These are phyloP conservation scores for Acronicta psi DNA, from an alignment of 2,888 invertebrate genomes.

Conservation along the genomic window DNA sequence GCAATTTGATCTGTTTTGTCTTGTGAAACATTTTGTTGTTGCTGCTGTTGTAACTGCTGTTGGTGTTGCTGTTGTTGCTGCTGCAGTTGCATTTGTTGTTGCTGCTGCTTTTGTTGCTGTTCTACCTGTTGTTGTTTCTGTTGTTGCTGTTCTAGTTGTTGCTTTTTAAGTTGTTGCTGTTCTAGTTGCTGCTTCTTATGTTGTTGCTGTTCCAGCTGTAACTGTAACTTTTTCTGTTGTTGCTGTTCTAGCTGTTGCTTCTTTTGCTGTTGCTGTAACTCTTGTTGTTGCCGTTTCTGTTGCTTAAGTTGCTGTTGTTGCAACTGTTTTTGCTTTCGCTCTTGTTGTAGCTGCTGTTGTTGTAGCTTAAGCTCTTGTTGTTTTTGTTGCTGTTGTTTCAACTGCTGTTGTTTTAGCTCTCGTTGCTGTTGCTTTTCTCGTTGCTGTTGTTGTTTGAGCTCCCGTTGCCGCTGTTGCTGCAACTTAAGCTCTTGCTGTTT, in stretches of 20 bases:
- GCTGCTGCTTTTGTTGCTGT: constrained; percentile 11
- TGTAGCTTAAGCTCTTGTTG: constrained; percentile 15
- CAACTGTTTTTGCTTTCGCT: constrained; percentile 6
- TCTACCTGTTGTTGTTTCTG: constrained; percentile 28
- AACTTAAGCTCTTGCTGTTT: constrained; percentile 9
- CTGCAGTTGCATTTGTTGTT: constrained; percentile 25
- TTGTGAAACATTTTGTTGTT: constrained; percentile 63
- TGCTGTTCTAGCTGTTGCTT: constrained; percentile 6
- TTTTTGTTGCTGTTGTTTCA: constrained; percentile 10
- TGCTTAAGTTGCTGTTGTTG: constrained; percentile 31
- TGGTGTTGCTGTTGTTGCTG: constrained; percentile 12
- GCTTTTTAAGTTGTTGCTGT: constrained; percentile 15
- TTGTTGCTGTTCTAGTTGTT: constrained; percentile 17
- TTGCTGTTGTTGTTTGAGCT: neutral
- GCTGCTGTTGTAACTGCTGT: constrained; percentile 37
- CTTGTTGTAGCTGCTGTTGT: constrained; percentile 21
- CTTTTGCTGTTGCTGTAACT: constrained; percentile 19
- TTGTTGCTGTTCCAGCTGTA: constrained; percentile 22
- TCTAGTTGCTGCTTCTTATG: constrained; percentile 18
- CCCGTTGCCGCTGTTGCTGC: constrained; percentile 9
- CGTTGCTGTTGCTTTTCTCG: constrained; percentile 16
- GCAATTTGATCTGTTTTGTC: constrained; percentile 83
- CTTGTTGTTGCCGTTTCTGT: constrained; percentile 17
- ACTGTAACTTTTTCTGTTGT: constrained; percentile 12
- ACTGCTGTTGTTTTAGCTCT: constrained; percentile 29